These are phyloP conservation scores for Andrena cerasifolii DNA, from an alignment of 1,140 invertebrate genomes.

Conservation along the genomic window DNA sequence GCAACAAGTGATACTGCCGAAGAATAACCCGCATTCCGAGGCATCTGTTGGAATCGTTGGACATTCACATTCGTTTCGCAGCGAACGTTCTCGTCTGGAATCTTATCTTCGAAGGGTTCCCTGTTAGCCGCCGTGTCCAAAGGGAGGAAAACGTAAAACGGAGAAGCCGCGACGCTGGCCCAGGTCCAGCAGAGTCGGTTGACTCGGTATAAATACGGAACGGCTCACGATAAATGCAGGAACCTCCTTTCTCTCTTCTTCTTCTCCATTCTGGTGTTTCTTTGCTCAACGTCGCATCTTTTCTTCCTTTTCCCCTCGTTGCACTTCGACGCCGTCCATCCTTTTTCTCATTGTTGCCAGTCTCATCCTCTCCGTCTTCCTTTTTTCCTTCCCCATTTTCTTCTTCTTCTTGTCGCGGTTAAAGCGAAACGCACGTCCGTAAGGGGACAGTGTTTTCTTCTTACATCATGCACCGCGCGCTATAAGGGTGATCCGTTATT, in stretches of 20 bases:
- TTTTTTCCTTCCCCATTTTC: neutral
- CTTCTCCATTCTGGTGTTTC: conserved; percentile 37
- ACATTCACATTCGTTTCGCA: neutral
- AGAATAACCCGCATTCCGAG: too few relatives aligned
- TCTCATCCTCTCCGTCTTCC: too few relatives aligned
- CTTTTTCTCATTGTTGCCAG: conserved; percentile 19
- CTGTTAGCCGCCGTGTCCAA: neutral
- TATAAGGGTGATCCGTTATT: conserved; percentile 31
- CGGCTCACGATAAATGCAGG: conserved; percentile 59
- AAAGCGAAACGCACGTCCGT: neutral
- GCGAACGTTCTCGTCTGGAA: conserved; percentile 19
- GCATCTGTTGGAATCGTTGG: neutral
- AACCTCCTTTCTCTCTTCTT: conserved; percentile 39
- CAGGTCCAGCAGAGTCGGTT: conserved; percentile 50
- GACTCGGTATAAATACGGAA: conserved; percentile 65
- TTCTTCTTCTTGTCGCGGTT: conserved; percentile 18
- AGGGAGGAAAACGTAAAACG: conserved; percentile 20
- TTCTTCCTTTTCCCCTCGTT: neutral
- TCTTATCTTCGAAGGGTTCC: conserved; percentile 1
- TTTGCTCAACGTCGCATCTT: conserved; percentile 8
- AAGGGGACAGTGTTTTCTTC: conserved; percentile 43
- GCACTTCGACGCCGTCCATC: neutral
- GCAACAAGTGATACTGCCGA: too few relatives aligned
- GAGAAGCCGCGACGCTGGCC: conserved; percentile 54
- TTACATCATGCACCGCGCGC: conserved; percentile 42